Evolutionary conservation across 1,140 invertebrate species (phyloP).

Genomic region (Augochlora pura): DNA sequence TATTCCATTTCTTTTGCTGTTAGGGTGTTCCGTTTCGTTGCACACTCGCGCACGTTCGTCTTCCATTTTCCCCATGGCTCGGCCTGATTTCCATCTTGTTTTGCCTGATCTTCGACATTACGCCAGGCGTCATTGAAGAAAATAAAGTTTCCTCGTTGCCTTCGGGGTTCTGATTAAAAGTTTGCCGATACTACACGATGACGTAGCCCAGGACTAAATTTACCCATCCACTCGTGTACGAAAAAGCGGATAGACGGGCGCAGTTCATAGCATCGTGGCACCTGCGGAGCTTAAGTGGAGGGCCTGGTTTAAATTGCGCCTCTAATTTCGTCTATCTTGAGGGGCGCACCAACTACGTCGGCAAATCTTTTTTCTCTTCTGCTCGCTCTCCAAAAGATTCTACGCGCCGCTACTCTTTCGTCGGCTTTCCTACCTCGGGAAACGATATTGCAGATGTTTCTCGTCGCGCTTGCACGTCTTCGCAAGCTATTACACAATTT

Average conservation of each 20-base stretch:
- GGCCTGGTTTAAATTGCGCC: conserved; percentile 44
- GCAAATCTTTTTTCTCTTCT: not conserved
- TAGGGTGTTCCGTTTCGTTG: conserved; percentile 54
- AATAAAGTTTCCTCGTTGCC: conserved; percentile 58
- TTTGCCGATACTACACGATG: conserved; percentile 64
- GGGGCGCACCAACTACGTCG: conserved; percentile 6
- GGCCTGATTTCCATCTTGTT: conserved; percentile 60
- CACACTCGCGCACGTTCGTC: conserved; percentile 10
- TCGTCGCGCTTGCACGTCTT: too few species aligned
- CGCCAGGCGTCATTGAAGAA: conserved; percentile 55
- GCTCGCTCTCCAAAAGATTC: too few species aligned
- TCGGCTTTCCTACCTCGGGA: too few species aligned
- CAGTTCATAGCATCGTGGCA: conserved; percentile 31
- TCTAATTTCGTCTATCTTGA: conserved; percentile 48
- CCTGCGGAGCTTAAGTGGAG: conserved; percentile 31
- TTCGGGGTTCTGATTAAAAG: conserved; percentile 63
- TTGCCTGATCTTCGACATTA: conserved; percentile 62
- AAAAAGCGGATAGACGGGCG: conserved; percentile 39
- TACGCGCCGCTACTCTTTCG: too few species aligned
- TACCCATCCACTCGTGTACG: conserved; percentile 36
- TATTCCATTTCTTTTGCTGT: conserved; percentile 32
- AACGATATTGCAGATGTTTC: too few species aligned
- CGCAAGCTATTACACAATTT: too few species aligned
- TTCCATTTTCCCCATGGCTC: conserved; percentile 44
- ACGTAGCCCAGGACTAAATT: conserved; percentile 56